Evolutionary conservation across 1,140 invertebrate genomes (phyloP), one percentile per base, ranked within the genome.

Genomic region (Macrostomum lignano): DNA sequence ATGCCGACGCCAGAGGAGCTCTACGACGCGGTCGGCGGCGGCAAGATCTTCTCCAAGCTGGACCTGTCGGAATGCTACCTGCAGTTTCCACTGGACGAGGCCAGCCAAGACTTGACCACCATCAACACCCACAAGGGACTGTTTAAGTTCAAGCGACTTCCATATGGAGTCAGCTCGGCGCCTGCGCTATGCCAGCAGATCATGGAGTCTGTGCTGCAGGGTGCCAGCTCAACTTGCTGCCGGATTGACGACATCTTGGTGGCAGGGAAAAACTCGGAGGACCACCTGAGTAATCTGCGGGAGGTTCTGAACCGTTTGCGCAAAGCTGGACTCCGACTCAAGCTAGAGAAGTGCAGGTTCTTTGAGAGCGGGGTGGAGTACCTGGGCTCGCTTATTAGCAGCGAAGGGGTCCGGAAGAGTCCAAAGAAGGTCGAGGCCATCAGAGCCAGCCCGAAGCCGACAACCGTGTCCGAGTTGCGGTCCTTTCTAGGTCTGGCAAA

Each of bases 81-180:
- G 15, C 46, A 48, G 21, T 7, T 48, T 7, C 25, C 25, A 26
- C 11, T 44, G 11, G 40, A 44, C 13, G 33, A 42, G 13, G 7
- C 22, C 0, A 39, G 36, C n/a, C 10, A 26, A 17, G 14, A 35
- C 13, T 17, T 36, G 10, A 6, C 40, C 19, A 40, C 42, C 0
- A 46, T 55, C 17, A 49, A 49, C 28, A 60, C 55, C 17, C 55
- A 51, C 14, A 47, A 46, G 29, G 60, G 63, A 4, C 33, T 63
- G n/a, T 64, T 50, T 40, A 38, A 42, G 5, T 54, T 61, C 11
- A 55, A 55, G 19, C 33, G 59, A 3, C 36, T 67, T 36, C 48
- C 50, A 10, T 30, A 7, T 13, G 28, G 28, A 14, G 28, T 30
- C 6, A 30, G 20, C 15, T 13, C 28, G 10, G 28, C 28, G 9